phyloP scores from a whole-genome alignment of 2,113 vertebrate species.

The Merops nubicus region DNA sequence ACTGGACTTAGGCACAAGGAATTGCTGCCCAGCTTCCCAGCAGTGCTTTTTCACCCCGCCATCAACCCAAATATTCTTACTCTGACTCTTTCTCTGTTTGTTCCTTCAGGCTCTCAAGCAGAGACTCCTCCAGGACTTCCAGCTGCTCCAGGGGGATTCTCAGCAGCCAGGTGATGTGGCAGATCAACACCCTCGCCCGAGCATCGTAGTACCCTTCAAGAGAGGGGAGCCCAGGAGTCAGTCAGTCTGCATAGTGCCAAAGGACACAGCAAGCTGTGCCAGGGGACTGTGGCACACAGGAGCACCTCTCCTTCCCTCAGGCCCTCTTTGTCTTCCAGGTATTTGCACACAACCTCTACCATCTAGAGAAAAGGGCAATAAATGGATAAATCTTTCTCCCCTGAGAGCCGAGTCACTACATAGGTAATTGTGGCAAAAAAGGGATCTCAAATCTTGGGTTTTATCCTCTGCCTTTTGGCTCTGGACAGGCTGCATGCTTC shows the following conservation, averaged over 20 bases:
- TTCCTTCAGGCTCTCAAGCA: conserved; percentile 88
- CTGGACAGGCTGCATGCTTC: background rate
- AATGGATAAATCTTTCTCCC: background rate
- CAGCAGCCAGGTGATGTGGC: conserved; percentile 84
- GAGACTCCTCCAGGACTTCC: conserved; percentile 87
- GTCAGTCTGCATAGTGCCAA: background rate
- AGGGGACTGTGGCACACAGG: background rate
- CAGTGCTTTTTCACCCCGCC: background rate
- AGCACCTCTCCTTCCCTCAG: background rate
- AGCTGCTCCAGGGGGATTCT: conserved; percentile 79
- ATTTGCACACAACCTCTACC: background rate
- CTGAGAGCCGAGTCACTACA: background rate
- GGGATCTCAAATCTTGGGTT: background rate
- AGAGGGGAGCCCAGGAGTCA: background rate
- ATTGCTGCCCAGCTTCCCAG: background rate
- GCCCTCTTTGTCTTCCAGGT: background rate
- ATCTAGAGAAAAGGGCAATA: background rate
- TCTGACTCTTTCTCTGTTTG: conserved; percentile 86
- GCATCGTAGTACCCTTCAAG: conserved; percentile 88
- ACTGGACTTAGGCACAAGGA: conserved; percentile 28
- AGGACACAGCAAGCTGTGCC: background rate
- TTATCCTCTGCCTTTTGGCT: background rate
- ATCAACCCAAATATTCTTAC: conserved; percentile 61
- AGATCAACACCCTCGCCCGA: conserved; percentile 86
- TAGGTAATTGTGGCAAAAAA: background rate